Evolutionary conservation across 2,888 invertebrate genomes (phyloP), one percentile per base, ranked within the genome.

Genomic region (Cerceris rybyensis): DNA sequence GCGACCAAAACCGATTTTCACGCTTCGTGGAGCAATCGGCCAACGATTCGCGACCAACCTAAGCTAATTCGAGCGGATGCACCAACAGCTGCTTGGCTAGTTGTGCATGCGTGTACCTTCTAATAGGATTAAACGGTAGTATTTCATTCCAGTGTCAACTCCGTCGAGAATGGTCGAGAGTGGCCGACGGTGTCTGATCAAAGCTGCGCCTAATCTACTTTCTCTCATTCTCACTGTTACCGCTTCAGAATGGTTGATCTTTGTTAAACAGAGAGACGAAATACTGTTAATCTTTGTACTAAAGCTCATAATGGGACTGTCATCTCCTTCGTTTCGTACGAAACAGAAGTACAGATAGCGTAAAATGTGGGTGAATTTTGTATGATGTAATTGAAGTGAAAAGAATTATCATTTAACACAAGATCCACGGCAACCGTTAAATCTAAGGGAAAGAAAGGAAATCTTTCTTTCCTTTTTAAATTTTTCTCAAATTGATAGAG

Each of bases 1-100:
- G 82, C 77, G 77, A 75, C 68, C 75, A 75, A 82, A 84, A 77
- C 85, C 85, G 85, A 84, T 84, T 84, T 84, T 80, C 84, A 84
- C 65, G 84, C 80, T 75, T 65, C 73, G 61, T 74, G 71, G 43
- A 70, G 82, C 80, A 84, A 82, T 82, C 85, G 80, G 52, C 73
- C 75, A 78, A 80, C 84, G 85, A 84, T 78, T 80, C 84, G 85
- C 82, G 71, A 84, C 85, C 76, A 71, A 67, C 55, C 74, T 72
- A 72, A 72, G 71, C 83, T 80, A 84, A 84, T 84, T 82, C 82
- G 77, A 70, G 59, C 71, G 76, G 68, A 81, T 60, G 65, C 72
- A 55, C 67, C 59, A 68, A 73, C 72, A 70, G 72, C 67, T 78
- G 76, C 63, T 46, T 59, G 13, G 13, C 77, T 74, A 77, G 72